These are phyloP conservation scores for Aethes cnicana DNA, from an alignment of 2,888 invertebrate genomes.

Conservation along the genomic window DNA sequence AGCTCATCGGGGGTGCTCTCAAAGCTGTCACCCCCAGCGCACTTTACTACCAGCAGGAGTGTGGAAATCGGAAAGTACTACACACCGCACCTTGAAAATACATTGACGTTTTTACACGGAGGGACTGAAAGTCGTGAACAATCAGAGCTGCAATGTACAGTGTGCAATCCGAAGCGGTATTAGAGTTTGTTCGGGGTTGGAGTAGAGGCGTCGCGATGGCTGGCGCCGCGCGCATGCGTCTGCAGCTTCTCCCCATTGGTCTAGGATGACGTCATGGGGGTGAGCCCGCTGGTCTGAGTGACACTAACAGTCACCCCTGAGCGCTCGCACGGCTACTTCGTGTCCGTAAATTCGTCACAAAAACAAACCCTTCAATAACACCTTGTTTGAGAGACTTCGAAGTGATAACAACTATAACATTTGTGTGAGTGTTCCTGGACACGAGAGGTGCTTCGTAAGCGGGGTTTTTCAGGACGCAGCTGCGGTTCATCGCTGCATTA, in stretches of 20 bases:
- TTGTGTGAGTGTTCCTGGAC: slow-evolving; percentile 42
- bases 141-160: slow-evolving; percentile 62
- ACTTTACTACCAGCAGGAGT: slow-evolving; percentile 62
- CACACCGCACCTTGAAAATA: slow-evolving; percentile 44
- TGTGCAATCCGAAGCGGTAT: slow-evolving; percentile 41
- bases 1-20: slow-evolving; percentile 73
- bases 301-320: slow-evolving; percentile 79
- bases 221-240: slow-evolving; percentile 72
- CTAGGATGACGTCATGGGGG: slow-evolving; percentile 80
- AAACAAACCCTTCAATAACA: slow-evolving; percentile 62
- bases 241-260: slow-evolving; percentile 72
- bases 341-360: slow-evolving; percentile 50
- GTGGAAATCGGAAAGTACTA: slow-evolving; percentile 41
- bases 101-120: slow-evolving; percentile 47
- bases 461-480: background rate
- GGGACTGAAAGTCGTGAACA: slow-evolving; percentile 42
- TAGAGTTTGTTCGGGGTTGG: slow-evolving; percentile 45
- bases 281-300: slow-evolving; percentile 74
- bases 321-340: slow-evolving; percentile 62
- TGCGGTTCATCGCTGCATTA: slow-evolving; percentile 27
- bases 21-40: slow-evolving; percentile 77
- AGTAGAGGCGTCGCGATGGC: slow-evolving; percentile 73
- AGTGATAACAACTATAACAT: slow-evolving; percentile 37
- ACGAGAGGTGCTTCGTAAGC: slow-evolving; percentile 14
- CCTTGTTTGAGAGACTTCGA: slow-evolving; percentile 46